phyloP scores from a whole-genome alignment of 2,888 invertebrate species.

The Lasius platythorax region DNA sequence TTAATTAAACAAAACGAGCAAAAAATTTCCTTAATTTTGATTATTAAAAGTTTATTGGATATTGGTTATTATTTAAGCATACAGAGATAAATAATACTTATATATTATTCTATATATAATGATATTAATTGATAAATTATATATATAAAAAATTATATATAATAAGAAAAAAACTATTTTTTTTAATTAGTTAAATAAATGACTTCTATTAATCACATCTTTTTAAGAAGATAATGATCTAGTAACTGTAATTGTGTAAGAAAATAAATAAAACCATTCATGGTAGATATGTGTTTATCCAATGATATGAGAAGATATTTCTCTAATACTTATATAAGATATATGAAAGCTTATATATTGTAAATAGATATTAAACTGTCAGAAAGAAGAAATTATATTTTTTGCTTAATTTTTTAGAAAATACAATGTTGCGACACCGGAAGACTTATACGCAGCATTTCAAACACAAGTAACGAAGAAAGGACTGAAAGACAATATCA shows the following conservation, averaged over 20 bases:
- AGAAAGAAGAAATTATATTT: background rate
- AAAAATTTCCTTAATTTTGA: background rate
- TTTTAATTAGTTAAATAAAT: background rate
- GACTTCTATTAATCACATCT: background rate
- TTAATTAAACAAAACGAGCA: constrained; percentile 1
- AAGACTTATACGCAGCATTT: constrained; percentile 75
- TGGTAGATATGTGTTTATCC: background rate
- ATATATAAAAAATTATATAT: background rate
- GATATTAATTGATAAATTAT: background rate
- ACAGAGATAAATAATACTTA: background rate
- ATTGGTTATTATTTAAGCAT: background rate
- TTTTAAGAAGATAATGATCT: background rate
- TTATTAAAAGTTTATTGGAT: background rate
- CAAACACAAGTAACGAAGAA: constrained; percentile 81
- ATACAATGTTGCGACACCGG: constrained; percentile 72
- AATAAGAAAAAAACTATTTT: background rate
- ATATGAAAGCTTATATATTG: background rate
- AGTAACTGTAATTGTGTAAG: background rate
- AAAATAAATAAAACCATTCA: background rate
- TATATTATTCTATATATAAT: background rate
- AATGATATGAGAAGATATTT: background rate
- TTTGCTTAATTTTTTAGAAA: constrained; percentile 64
- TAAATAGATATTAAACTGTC: background rate
- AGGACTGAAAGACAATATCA: constrained; percentile 77
- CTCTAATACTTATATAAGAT: background rate